Percentiles rank a stretch among this genome's conserved stretches.
These are phyloP conservation scores for Mimumesa dahlbomi DNA, from an alignment of 2,888 invertebrate genomes.

Conservation along the genomic window DNA sequence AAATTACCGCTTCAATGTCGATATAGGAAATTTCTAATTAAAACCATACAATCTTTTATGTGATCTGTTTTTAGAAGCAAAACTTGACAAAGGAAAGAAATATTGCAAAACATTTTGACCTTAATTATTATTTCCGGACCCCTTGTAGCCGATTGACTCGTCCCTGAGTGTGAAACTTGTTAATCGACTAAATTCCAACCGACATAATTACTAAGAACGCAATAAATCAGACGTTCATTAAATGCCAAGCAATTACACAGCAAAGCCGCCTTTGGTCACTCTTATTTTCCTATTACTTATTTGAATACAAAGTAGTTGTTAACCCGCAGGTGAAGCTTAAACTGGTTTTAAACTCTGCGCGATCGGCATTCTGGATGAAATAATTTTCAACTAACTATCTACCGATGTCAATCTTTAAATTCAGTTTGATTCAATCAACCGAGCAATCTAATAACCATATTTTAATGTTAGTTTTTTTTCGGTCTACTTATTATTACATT, in stretches of 20 bases:
- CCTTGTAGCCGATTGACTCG: no score
- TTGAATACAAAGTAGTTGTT: slow-evolving; percentile 29
- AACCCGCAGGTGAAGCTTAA: slow-evolving; percentile 30
- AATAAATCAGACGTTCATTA: slow-evolving; percentile 45
- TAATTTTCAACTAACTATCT: not conserved
- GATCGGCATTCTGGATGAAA: slow-evolving; percentile 4
- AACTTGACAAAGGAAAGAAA: no score
- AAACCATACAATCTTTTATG: no score
- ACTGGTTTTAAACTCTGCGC: slow-evolving; percentile 12
- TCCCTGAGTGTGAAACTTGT: slow-evolving; percentile 15
- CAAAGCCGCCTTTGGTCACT: not conserved
- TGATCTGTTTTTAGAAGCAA: no score
- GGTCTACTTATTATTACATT: no score
- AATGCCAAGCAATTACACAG: slow-evolving; percentile 23
- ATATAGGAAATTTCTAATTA: not conserved
- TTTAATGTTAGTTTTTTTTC: not conserved
- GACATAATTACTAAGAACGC: slow-evolving; percentile 39
- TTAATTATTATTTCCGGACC: no score
- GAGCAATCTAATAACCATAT: not conserved
- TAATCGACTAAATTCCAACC: slow-evolving; percentile 40
- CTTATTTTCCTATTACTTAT: slow-evolving; percentile 19
- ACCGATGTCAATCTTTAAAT: not conserved
- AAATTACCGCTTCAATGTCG: not conserved
- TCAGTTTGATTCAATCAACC: not conserved
- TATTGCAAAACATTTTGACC: no score